Percentiles rank a stretch among this genome's conserved stretches.
phyloP scores from a whole-genome alignment of 2,113 vertebrate species.

The Serinus canaria region DNA sequence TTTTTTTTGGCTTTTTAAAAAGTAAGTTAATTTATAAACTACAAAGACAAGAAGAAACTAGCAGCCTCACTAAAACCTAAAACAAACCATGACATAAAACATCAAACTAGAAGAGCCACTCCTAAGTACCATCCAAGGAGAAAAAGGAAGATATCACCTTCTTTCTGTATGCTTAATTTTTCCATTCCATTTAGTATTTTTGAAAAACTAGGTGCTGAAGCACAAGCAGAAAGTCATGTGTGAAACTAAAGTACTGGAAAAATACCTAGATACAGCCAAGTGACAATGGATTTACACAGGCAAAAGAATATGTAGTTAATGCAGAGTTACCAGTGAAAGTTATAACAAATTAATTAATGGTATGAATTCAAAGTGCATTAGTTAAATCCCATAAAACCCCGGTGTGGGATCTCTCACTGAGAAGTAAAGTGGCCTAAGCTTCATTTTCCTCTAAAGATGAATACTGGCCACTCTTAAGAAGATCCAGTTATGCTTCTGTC shows the following conservation, averaged over 20 bases:
- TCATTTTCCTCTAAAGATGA: slow-evolving; percentile 6
- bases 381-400: slow-evolving; percentile 32
- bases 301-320: background rate
- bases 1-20: background rate
- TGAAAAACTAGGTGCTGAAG: background rate
- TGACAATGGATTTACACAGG: background rate
- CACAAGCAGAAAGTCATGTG: background rate
- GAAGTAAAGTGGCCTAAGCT: background rate
- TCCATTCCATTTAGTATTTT: background rate
- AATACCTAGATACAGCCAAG: background rate
- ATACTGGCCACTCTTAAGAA: background rate
- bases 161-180: background rate
- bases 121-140: background rate
- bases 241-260: background rate
- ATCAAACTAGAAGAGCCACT: background rate
- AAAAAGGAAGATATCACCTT: background rate
- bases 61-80: background rate
- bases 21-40: background rate
- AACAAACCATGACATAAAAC: background rate
- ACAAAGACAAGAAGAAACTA: background rate
- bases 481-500: background rate
- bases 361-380: background rate
- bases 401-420: background rate
- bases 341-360: slow-evolving; percentile 30
- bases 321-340: background rate